Evolutionary conservation across 1,140 invertebrate genomes (phyloP), one percentile per base, ranked within the genome.

Genomic region (Drosophila tani): DNA sequence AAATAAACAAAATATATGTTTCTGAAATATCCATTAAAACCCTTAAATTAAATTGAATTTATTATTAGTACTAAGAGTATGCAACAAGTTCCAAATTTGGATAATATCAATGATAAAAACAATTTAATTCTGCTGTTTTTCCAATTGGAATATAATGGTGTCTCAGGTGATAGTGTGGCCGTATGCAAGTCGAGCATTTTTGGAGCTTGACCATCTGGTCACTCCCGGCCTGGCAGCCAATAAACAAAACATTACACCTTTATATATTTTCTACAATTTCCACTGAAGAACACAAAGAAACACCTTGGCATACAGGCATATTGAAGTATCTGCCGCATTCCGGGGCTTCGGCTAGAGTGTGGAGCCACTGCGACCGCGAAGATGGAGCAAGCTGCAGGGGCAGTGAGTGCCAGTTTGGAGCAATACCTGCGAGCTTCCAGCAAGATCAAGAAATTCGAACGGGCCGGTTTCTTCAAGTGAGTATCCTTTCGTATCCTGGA

Each of bases 381-480:
- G 14, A 56, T 56, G 53, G 53, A 56, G 60, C 51, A 60, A 82
- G 40, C 79, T 69, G 43, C 80, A 53, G 27, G 91, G 91, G n/a
- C 81, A 77, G 60, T 92, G 81, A 81, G 53, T 85, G 77, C 46
- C 49, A 82, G 21, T 81, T 93, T 7, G 81, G 88, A 93, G 46
- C 88, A 93, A 68, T 93, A 93, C 66, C 66, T 92, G 5, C 80
- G 83, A 29, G 78, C 87, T 32, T 91, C 87, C 14, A 83, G 74
- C 45, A 93, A 92, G 57, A 80, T 93, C 5, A 93, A 93, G 57
- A 93, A 92, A 58, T 81, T 92, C 17, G 91, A 93, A 40, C 75
- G 91, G 8, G 81, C 90, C 12, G 82, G 92, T 1, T 93, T 93
- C 21, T 93, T 93, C 53, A 93, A 93, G 92, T 93, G 68, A 88